Evolutionary conservation across 1,140 invertebrate genomes (phyloP).

Genomic region (Drosophila mauritiana): DNA sequence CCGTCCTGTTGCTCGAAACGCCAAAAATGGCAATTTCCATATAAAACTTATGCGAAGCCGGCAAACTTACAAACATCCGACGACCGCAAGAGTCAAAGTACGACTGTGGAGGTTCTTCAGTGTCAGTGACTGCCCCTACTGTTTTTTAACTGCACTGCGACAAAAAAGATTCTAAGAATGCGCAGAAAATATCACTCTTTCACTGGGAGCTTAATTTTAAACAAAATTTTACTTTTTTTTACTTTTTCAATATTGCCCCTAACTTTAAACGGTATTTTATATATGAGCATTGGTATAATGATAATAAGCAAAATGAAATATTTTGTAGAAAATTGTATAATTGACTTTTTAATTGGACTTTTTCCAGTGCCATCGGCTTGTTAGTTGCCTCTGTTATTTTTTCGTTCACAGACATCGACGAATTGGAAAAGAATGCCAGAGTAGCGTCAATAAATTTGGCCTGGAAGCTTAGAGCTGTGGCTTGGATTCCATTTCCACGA

Average conservation of each 20-base stretch:
- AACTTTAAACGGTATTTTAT: too few species aligned
- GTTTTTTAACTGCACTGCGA: constrained; percentile 21
- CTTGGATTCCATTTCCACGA: constrained; percentile 53
- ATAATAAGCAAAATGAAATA: background rate
- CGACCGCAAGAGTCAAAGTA: constrained; percentile 70
- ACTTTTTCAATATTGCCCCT: too few species aligned
- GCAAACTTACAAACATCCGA: constrained; percentile 37
- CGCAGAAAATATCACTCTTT: background rate
- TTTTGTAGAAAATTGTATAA: background rate
- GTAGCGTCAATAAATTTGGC: constrained; percentile 43
- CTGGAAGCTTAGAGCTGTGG: constrained; percentile 27
- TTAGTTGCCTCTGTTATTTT: constrained; percentile 11
- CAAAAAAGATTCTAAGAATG: background rate
- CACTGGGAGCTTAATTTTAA: background rate
- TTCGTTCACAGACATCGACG: constrained; percentile 34
- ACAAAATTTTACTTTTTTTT: too few species aligned
- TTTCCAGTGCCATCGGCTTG: constrained; percentile 11
- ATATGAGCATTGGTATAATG: too few species aligned
- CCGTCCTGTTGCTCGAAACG: constrained; percentile 64
- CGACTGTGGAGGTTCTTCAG: constrained; percentile 54
- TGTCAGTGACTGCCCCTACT: constrained; percentile 45
- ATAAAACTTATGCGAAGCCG: constrained; percentile 41
- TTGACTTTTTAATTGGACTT: background rate
- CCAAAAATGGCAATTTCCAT: constrained; percentile 58
- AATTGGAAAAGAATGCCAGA: constrained; percentile 43